Conservation (phyloP, 2,797 vertebrate species). For the Agapornis canus region DNA sequence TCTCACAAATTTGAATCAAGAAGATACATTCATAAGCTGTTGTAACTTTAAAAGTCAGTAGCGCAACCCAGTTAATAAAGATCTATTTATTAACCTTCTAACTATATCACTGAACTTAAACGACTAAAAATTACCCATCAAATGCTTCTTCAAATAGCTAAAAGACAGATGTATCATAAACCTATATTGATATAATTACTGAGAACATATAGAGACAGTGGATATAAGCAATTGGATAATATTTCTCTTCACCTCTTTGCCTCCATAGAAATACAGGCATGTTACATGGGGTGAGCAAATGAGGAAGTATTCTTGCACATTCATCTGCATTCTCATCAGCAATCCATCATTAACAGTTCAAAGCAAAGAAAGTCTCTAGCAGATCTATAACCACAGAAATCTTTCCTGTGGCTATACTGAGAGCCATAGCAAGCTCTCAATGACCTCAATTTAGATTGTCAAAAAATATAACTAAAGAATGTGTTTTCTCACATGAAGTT, state of each 20-base stretch:
- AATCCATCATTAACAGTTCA: not conserved
- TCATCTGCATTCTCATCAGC: not conserved
- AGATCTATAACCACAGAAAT: not conserved
- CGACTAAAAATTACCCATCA: not conserved
- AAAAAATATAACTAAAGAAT: not conserved
- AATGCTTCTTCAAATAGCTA: not conserved
- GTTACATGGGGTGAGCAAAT: not conserved
- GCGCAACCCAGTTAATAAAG: not conserved
- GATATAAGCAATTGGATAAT: not conserved
- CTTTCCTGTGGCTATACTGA: not conserved
- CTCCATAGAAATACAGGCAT: not conserved
- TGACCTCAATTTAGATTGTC: not conserved
- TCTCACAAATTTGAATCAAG: not conserved
- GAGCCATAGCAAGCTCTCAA: not conserved
- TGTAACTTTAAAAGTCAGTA: not conserved
- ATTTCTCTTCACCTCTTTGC: not conserved
- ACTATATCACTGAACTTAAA: not conserved
- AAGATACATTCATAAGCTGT: not conserved
- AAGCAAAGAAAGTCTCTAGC: not conserved
- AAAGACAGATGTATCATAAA: not conserved
- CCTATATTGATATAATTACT: not conserved
- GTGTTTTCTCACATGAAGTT: not conserved
- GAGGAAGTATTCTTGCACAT: slow-evolving; percentile 10
- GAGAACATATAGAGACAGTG: not conserved
- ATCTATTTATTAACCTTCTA: not conserved